Conservation (phyloP, 2,797 vertebrate genomes). For the Protosalanx chinensis region DNA sequence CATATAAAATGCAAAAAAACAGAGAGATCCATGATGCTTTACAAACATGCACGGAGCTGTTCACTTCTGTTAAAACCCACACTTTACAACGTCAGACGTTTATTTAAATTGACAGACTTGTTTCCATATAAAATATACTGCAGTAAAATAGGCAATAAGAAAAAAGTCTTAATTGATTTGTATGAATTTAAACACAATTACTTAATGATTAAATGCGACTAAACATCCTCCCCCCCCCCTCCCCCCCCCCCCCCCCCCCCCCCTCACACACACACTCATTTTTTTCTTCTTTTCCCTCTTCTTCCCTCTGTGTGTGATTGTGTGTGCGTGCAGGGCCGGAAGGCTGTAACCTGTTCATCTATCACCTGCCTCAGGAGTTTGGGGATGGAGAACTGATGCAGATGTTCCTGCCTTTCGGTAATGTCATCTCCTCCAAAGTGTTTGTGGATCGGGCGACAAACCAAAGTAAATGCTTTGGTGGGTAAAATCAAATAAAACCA, state of each 20-base stretch:
- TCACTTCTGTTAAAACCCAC: too few relatives aligned
- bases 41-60: too few relatives aligned
- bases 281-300: constrained; percentile 18
- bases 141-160: too few relatives aligned
- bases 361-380: constrained; percentile 99
- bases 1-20: too few relatives aligned
- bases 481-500: constrained; percentile 87
- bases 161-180: not conserved
- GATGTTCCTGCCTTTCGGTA: constrained; percentile 99
- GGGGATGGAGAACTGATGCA: constrained; percentile 99
- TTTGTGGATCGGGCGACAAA: constrained; percentile 99
- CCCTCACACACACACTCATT: constrained; percentile 10
- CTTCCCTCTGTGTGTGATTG: constrained; percentile 5
- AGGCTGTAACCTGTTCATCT: constrained; percentile 99
- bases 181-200: not conserved
- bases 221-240: not conserved
- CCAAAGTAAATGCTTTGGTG: constrained; percentile 99
- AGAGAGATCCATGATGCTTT: too few relatives aligned
- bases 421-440: constrained; percentile 99
- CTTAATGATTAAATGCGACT: not conserved
- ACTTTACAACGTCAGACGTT: too few relatives aligned
- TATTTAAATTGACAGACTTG: too few relatives aligned
- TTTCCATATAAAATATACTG: too few relatives aligned
- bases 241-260: not conserved
- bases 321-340: constrained; percentile 84